phyloP scores from a whole-genome alignment of 2,797 vertebrate genomes.

The Enteromius afrohamiltoni region DNA sequence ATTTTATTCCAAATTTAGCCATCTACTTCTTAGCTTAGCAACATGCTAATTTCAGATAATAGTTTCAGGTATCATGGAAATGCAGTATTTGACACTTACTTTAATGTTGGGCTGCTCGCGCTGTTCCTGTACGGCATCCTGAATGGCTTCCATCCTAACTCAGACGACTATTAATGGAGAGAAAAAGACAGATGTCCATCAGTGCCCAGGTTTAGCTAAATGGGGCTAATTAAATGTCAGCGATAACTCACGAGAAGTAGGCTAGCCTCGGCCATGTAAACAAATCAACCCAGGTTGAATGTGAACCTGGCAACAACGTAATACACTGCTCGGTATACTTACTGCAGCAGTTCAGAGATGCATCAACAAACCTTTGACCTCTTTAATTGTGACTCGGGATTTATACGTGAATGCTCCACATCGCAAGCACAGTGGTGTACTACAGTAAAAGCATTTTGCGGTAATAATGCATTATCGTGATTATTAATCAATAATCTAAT shows the following conservation, averaged over 20 bases:
- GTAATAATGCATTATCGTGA: too few species aligned
- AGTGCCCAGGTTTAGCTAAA: slow-evolving; percentile 46
- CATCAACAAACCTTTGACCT: neutral
- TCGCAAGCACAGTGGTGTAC: too few species aligned
- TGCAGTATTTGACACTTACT: slow-evolving; percentile 55
- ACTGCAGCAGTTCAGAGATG: neutral
- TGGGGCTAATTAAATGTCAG: slow-evolving; percentile 11
- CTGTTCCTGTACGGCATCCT: slow-evolving; percentile 53
- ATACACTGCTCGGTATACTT: neutral
- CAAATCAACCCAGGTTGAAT: slow-evolving; percentile 54
- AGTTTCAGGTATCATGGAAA: neutral
- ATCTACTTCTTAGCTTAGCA: neutral
- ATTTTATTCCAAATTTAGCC: neutral
- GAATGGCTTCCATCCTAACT: slow-evolving; percentile 46
- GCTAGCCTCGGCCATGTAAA: slow-evolving; percentile 51
- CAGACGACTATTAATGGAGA: slow-evolving; percentile 28
- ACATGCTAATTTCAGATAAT: neutral
- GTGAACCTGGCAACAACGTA: neutral
- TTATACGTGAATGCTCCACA: neutral
- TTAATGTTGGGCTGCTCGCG: slow-evolving; percentile 60
- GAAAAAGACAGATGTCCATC: slow-evolving; percentile 39
- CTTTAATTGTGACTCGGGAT: neutral
- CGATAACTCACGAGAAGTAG: slow-evolving; percentile 61
- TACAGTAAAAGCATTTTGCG: too few species aligned
- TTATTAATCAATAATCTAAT: too few species aligned